Evolutionary conservation across 2,797 vertebrate species (phyloP).

Genomic region (Enteromius paludinosus): DNA sequence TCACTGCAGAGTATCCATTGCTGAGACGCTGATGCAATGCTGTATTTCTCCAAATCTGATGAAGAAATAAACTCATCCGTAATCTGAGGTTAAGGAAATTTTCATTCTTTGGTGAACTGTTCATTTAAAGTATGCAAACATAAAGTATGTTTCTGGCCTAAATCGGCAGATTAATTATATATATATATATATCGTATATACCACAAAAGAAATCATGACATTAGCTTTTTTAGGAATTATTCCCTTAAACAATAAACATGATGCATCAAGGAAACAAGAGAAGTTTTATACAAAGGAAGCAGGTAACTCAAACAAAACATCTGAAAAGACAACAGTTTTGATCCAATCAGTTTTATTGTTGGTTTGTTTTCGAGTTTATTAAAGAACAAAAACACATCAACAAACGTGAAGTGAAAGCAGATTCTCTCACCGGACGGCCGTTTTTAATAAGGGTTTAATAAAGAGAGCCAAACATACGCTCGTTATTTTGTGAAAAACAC

Average conservation of each 20-base stretch:
- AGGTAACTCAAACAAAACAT: neutral
- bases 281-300: neutral
- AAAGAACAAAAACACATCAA: constrained; percentile 84
- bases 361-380: constrained; percentile 75
- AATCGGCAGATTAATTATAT: constrained; percentile 15
- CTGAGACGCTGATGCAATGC: neutral
- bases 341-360: constrained; percentile 63
- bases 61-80: neutral
- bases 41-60: neutral
- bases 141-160: neutral
- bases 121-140: neutral
- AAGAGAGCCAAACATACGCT: neutral
- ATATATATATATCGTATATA: neutral
- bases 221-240: neutral
- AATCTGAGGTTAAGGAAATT: neutral
- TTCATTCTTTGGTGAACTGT: neutral
- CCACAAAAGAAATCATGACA: neutral
- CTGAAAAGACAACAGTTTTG: constrained; percentile 33
- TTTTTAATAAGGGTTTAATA: neutral
- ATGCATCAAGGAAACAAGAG: neutral
- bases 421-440: neutral
- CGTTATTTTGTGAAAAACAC: neutral
- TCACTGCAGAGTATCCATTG: neutral
- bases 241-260: neutral
- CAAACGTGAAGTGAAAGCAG: constrained; percentile 73